Percentiles rank a stretch among this genome's conserved stretches.
These are phyloP conservation scores for Gymnosoma rotundatum DNA, from an alignment of 2,888 invertebrate genomes.

Conservation along the genomic window DNA sequence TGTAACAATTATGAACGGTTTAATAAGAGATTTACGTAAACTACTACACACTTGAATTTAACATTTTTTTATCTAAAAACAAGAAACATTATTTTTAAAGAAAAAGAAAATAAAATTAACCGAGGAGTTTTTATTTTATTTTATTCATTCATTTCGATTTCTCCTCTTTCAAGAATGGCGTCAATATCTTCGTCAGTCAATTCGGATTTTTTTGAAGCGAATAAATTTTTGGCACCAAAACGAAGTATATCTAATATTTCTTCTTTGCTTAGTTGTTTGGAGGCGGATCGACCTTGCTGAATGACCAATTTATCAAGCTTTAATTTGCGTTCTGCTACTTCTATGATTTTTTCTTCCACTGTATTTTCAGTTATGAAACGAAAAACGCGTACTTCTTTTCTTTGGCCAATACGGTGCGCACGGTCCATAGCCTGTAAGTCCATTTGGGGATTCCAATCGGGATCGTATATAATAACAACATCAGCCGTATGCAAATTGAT, in stretches of 20 bases:
- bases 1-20: too few relatives aligned
- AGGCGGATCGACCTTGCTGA: neutral
- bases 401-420: conserved; percentile 99
- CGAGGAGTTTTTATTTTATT: too few relatives aligned
- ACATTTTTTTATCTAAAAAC: too few relatives aligned
- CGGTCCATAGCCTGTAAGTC: conserved; percentile 98
- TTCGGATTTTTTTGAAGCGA: neutral
- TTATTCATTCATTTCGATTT: too few relatives aligned
- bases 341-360: conserved; percentile 79
- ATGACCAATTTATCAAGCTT: neutral
- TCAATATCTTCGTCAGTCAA: neutral
- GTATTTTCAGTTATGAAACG: conserved; percentile 99
- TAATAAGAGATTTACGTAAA: too few relatives aligned
- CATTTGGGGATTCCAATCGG: conserved; percentile 99
- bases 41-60: too few relatives aligned
- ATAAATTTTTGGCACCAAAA: neutral
- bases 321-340: neutral
- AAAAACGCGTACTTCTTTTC: conserved; percentile 96
- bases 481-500: conserved; percentile 99
- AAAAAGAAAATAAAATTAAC: too few relatives aligned
- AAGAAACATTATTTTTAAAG: too few relatives aligned
- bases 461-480: conserved; percentile 98
- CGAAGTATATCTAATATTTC: neutral
- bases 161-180: neutral
- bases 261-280: neutral